Conservation (phyloP, 1,140 invertebrate species). For the Oncopeltus fasciatus region DNA sequence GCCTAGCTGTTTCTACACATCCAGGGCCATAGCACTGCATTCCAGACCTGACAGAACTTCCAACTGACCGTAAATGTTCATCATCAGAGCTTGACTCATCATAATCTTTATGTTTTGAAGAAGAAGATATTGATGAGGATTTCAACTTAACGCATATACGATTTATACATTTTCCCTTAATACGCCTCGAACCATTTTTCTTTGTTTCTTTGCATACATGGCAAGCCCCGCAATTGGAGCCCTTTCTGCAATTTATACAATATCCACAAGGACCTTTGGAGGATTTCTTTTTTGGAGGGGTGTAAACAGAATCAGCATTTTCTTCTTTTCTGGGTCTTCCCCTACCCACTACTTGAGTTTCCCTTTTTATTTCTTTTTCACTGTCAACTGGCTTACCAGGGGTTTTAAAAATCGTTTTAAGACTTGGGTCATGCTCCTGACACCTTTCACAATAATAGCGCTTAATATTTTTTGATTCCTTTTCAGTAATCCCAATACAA, state of each 20-base stretch:
- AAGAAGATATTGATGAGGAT: too few relatives aligned
- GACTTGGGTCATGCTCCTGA: constrained; percentile 63
- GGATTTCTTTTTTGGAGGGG: too few relatives aligned
- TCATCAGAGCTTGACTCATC: constrained; percentile 37
- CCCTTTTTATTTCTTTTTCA: too few relatives aligned
- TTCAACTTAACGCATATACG: constrained; percentile 34
- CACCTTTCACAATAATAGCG: constrained; percentile 76
- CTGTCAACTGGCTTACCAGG: constrained; percentile 27
- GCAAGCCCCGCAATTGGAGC: constrained; percentile 74
- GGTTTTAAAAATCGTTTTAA: constrained; percentile 22
- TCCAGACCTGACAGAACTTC: constrained; percentile 28
- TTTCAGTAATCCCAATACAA: constrained; percentile 87
- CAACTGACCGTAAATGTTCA: constrained; percentile 22
- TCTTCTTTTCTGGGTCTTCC: too few relatives aligned
- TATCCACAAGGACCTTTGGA: too few relatives aligned
- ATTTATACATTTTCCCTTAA: constrained; percentile 17
- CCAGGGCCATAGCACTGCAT: constrained; percentile 81
- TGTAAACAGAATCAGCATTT: too few relatives aligned
- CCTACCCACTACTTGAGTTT: too few relatives aligned
- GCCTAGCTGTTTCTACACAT: constrained; percentile 60
- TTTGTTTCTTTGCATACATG: constrained; percentile 60
- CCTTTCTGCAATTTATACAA: constrained; percentile 65
- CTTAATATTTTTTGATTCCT: constrained; percentile 82
- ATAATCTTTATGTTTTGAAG: neutral
- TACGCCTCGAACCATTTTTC: constrained; percentile 35